phyloP scores from a whole-genome alignment of 2,113 vertebrate genomes.

The Thomomys bottae region DNA sequence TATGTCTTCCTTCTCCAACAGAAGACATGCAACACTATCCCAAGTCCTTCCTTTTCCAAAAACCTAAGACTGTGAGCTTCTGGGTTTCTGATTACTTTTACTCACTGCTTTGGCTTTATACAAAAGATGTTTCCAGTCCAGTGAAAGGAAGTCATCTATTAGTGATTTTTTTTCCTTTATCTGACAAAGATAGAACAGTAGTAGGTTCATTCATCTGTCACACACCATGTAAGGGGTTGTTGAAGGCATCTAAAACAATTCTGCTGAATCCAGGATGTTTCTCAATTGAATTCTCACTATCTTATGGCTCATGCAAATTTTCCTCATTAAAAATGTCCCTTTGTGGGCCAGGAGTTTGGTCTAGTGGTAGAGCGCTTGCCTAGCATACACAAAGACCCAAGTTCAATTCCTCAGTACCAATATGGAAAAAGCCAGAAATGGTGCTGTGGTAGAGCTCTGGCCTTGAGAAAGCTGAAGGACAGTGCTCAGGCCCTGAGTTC shows the following conservation, averaged over 20 bases:
- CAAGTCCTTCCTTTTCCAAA: neutral
- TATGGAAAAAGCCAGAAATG: no score
- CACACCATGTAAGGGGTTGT: neutral
- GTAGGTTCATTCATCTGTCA: neutral
- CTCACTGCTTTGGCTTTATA: neutral
- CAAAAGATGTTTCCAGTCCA: conserved; percentile 1
- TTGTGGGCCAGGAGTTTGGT: no score
- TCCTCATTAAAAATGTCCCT: conserved; percentile 21
- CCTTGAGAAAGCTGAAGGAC: no score
- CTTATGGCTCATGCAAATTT: neutral
- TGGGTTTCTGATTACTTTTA: neutral
- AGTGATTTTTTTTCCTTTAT: neutral
- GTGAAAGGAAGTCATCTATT: conserved; percentile 12
- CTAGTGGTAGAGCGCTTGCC: no score
- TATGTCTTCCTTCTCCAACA: neutral
- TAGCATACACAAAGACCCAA: no score
- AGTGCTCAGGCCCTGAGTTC: no score
- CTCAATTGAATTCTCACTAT: neutral
- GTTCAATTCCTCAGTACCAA: no score
- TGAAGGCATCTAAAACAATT: neutral
- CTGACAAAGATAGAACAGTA: conserved; percentile 3
- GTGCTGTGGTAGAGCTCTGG: no score
- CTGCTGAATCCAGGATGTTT: conserved; percentile 36
- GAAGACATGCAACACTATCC: neutral
- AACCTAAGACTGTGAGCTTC: neutral